Evolutionary conservation across 2,888 invertebrate genomes (phyloP).

Genomic region (Drosophila paranaensis): DNA sequence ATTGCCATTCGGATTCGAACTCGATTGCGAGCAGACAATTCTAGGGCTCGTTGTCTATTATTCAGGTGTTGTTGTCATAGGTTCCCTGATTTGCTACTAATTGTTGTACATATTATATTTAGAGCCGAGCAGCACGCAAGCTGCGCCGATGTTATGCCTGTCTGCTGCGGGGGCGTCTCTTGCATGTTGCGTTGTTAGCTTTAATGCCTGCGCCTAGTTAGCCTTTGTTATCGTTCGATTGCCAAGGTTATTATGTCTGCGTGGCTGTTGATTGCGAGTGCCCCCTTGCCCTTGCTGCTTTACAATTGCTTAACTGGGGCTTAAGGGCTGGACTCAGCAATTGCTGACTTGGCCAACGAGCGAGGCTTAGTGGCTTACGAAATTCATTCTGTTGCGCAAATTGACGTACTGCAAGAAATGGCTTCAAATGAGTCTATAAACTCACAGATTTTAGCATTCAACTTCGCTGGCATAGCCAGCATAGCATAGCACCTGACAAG

Average conservation of each 20-base stretch:
- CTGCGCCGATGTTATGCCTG: slow-evolving; percentile 2
- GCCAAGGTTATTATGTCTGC: slow-evolving; percentile 68
- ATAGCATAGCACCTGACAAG: too few species aligned
- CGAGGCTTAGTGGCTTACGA: background rate
- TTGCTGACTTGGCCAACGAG: slow-evolving; percentile 8
- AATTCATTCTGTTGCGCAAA: background rate
- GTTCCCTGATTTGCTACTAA: slow-evolving; percentile 66
- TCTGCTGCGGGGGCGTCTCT: slow-evolving; percentile 39
- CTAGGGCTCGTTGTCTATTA: slow-evolving; percentile 52
- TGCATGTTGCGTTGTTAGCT: slow-evolving; percentile 60
- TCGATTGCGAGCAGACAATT: slow-evolving; percentile 35
- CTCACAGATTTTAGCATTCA: too few species aligned
- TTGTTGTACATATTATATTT: slow-evolving; percentile 71
- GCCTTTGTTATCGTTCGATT: slow-evolving; percentile 56
- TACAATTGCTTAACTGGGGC: background rate
- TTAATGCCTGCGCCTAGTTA: slow-evolving; percentile 52
- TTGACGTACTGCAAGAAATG: background rate
- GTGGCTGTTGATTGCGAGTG: slow-evolving; percentile 14
- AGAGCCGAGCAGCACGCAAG: slow-evolving; percentile 70
- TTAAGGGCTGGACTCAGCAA: slow-evolving; percentile 7
- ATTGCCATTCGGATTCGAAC: slow-evolving; percentile 20
- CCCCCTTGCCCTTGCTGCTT: slow-evolving; percentile 3
- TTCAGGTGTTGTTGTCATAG: slow-evolving; percentile 78
- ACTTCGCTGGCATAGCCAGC: too few species aligned
- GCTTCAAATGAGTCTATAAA: background rate